Evolutionary conservation across 2,888 invertebrate genomes (phyloP).

Genomic region (Andrena marginata): DNA sequence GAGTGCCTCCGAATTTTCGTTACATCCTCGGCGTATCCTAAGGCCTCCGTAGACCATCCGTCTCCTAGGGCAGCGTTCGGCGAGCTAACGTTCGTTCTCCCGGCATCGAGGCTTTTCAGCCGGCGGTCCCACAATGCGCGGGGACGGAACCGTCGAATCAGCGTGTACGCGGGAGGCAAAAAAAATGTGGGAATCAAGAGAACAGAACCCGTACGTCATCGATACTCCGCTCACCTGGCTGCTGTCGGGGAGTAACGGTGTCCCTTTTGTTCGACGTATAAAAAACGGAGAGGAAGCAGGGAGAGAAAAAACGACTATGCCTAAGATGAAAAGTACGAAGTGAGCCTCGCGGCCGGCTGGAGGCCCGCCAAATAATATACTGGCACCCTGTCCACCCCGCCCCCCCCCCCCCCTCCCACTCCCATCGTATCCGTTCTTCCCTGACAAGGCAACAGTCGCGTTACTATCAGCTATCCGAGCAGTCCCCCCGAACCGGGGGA

Average conservation of each 20-base stretch:
- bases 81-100: conserved; percentile 24
- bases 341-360: conserved; percentile 84
- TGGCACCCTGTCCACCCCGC: conserved; percentile 75
- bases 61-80: conserved; percentile 37
- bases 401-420: conserved; percentile 6
- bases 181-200: conserved; percentile 61
- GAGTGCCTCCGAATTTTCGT: too few relatives aligned
- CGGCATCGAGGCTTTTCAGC: conserved; percentile 44
- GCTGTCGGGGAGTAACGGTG: conserved; percentile 32
- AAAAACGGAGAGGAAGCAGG: conserved; percentile 20
- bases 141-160: conserved; percentile 60
- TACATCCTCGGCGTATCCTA: neutral
- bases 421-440: conserved; percentile 27
- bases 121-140: conserved; percentile 41
- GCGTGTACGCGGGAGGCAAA: conserved; percentile 29
- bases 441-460: conserved; percentile 67
- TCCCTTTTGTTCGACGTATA: conserved; percentile 75
- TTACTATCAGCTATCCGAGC: conserved; percentile 68
- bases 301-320: conserved; percentile 74
- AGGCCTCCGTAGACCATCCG: conserved; percentile 26
- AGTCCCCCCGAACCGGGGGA: conserved; percentile 40
- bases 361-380: conserved; percentile 84
- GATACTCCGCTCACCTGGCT: conserved; percentile 68
- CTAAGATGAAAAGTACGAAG: conserved; percentile 84
- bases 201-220: conserved; percentile 62